Evolutionary conservation across 1,140 invertebrate species (phyloP).

Genomic region (Tyrophagus putrescentiae): DNA sequence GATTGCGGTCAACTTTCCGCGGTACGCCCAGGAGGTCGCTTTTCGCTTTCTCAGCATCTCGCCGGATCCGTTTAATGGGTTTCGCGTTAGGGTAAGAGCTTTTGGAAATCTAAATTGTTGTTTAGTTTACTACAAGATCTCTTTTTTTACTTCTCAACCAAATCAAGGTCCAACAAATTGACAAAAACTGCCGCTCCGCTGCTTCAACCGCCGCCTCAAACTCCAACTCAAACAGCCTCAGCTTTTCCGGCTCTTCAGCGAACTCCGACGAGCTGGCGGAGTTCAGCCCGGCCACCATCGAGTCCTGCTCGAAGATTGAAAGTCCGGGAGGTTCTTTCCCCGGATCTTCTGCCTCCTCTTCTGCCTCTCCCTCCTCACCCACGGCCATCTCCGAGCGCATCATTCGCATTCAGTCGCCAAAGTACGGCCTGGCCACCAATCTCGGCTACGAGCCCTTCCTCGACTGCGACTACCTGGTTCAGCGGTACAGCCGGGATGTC

Average conservation of each 20-base stretch:
- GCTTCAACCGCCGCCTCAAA: background rate
- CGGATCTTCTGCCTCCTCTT: too few species aligned
- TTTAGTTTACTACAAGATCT: background rate
- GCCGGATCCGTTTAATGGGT: slow-evolving; percentile 24
- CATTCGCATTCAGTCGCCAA: slow-evolving; percentile 26
- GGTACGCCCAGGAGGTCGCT: slow-evolving; percentile 17
- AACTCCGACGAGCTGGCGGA: background rate
- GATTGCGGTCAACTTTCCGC: slow-evolving; percentile 25
- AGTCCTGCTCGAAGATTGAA: slow-evolving; percentile 11
- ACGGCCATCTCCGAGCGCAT: slow-evolving; percentile 22
- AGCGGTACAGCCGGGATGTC: slow-evolving; percentile 24
- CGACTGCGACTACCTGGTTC: slow-evolving; percentile 26
- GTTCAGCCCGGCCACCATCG: background rate
- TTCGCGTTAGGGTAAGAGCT: slow-evolving; percentile 19
- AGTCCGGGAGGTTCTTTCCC: too few species aligned
- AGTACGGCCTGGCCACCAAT: slow-evolving; percentile 18
- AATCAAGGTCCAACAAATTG: slow-evolving; percentile 24
- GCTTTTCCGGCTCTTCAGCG: background rate
- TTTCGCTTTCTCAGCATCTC: slow-evolving; percentile 26
- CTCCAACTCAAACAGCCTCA: too few species aligned
- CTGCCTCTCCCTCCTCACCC: too few species aligned
- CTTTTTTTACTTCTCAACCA: slow-evolving; percentile 3
- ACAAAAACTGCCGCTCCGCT: slow-evolving; percentile 4
- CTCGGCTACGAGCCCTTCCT: slow-evolving; percentile 24
- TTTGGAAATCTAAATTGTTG: too few species aligned